Conservation (phyloP, 2,888 invertebrate species). For the Pterobdella sp. region DNA sequence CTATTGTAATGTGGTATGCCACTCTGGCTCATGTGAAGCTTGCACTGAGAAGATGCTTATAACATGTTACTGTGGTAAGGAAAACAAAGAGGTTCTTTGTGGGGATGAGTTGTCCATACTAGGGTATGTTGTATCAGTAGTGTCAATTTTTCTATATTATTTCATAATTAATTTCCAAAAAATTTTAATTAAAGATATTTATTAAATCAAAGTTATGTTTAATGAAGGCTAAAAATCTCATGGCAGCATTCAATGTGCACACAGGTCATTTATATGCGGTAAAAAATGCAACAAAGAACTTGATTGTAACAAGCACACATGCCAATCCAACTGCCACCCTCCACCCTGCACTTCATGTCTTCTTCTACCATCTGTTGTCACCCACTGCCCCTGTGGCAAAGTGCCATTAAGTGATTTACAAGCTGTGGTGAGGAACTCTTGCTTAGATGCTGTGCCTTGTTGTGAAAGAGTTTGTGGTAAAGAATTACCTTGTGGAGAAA, state of each 20-base stretch:
- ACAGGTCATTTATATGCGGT: conserved; percentile 42
- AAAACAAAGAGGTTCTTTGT: conserved; percentile 60
- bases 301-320: conserved; percentile 59
- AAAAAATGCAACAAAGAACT: conserved; percentile 42
- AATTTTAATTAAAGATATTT: no score
- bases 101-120: conserved; percentile 48
- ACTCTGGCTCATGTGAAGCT: conserved; percentile 66
- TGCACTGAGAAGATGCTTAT: conserved; percentile 55
- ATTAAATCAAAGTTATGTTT: background rate
- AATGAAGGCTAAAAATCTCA: background rate
- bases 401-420: conserved; percentile 52
- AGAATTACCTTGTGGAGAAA: conserved; percentile 62
- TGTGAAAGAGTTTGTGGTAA: conserved; percentile 71
- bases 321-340: conserved; percentile 63
- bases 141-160: background rate
- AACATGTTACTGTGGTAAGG: conserved; percentile 65
- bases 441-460: conserved; percentile 46
- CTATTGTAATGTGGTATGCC: conserved; percentile 66
- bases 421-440: conserved; percentile 39
- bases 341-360: conserved; percentile 62
- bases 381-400: conserved; percentile 71
- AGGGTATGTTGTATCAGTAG: background rate
- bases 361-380: conserved; percentile 59
- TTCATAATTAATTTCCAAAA: no score
- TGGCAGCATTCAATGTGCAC: background rate